Percentiles rank a stretch among this genome's conserved stretches.
phyloP scores from a whole-genome alignment of 2,888 invertebrate species.

The Epiblema foenella region DNA sequence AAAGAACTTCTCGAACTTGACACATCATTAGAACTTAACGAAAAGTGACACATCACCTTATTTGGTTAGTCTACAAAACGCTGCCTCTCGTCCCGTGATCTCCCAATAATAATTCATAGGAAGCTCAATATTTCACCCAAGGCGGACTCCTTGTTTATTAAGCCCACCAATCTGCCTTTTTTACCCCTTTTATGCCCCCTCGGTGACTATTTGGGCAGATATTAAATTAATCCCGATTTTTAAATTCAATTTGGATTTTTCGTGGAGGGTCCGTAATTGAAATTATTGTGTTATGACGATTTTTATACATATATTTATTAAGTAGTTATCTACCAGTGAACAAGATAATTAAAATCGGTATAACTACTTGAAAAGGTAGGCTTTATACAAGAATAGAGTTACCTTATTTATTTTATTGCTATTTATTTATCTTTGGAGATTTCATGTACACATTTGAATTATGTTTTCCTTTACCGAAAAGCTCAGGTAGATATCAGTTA shows the following conservation, averaged over 20 bases:
- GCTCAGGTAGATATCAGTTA: no score
- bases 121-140: slow-evolving; percentile 54
- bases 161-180: slow-evolving; percentile 52
- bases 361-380: background rate
- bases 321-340: slow-evolving; percentile 9
- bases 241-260: slow-evolving; percentile 50
- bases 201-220: slow-evolving; percentile 45
- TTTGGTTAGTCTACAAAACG: background rate
- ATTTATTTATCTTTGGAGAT: background rate
- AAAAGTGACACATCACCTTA: background rate
- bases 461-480: no score
- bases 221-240: slow-evolving; percentile 51
- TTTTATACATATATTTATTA: slow-evolving; percentile 3
- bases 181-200: slow-evolving; percentile 46
- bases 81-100: background rate
- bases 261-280: slow-evolving; percentile 30
- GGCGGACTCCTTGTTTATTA: slow-evolving; percentile 52
- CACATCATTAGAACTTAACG: no score
- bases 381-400: no score
- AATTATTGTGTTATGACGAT: slow-evolving; percentile 35
- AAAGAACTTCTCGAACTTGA: background rate
- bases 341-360: slow-evolving; percentile 25
- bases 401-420: background rate
- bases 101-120: slow-evolving; percentile 40
- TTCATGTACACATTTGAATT: no score